Conservation (phyloP, 2,888 invertebrate genomes). For the Podotricha telesiphe region DNA sequence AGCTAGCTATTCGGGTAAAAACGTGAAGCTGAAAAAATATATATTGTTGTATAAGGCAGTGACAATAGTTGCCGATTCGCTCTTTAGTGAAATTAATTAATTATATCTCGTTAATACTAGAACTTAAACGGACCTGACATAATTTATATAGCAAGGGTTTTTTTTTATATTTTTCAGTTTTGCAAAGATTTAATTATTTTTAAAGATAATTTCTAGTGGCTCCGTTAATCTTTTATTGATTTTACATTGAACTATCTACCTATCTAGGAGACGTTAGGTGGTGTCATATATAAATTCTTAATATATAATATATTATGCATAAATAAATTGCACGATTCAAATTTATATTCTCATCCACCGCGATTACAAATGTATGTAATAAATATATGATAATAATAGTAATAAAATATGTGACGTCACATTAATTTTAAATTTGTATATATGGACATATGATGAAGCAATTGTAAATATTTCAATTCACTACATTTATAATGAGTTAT, state of each 20-base stretch:
- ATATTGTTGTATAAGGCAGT: neutral
- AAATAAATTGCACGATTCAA: too few species aligned
- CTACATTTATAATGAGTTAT: conserved; percentile 2
- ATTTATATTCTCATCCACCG: too few species aligned
- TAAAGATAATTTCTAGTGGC: neutral
- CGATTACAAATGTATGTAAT: too few species aligned
- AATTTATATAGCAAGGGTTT: neutral
- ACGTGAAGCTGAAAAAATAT: too few species aligned
- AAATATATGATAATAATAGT: too few species aligned
- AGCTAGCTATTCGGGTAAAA: too few species aligned
- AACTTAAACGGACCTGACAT: neutral
- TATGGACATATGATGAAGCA: neutral
- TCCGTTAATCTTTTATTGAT: neutral
- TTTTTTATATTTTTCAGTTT: neutral
- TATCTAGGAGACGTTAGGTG: too few species aligned
- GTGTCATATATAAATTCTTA: too few species aligned
- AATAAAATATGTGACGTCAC: too few species aligned
- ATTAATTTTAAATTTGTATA: too few species aligned
- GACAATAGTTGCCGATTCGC: neutral
- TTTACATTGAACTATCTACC: too few species aligned
- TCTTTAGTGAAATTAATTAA: neutral
- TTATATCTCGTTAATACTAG: neutral
- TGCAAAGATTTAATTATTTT: neutral
- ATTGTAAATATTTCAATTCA: neutral
- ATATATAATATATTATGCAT: too few species aligned